phyloP scores from a whole-genome alignment of 2,797 vertebrate species.

The Rousettus madagascariensis region DNA sequence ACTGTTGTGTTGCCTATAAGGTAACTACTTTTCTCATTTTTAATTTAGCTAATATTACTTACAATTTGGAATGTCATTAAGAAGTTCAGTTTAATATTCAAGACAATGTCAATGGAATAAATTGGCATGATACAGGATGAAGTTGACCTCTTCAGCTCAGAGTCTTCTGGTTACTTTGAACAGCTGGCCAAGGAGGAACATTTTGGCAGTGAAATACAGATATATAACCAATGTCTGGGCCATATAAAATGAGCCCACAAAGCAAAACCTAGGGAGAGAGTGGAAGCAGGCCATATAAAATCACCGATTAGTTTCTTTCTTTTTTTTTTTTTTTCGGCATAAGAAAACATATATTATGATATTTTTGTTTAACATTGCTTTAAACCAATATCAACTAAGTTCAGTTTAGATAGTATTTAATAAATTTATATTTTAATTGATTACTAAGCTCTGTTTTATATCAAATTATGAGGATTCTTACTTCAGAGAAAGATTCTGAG shows the following conservation, averaged over 20 bases:
- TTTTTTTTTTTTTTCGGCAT: not conserved
- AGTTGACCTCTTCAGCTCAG: not conserved
- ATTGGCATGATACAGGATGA: not conserved
- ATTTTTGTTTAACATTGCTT: not conserved
- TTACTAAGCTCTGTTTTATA: not conserved
- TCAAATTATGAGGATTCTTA: not conserved
- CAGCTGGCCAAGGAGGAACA: constrained; percentile 58
- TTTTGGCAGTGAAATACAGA: constrained; percentile 64
- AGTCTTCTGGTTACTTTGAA: constrained; percentile 36
- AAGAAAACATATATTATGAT: not conserved
- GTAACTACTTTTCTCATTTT: not conserved
- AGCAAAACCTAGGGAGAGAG: constrained; percentile 50
- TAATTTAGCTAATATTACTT: not conserved
- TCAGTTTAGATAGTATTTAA: not conserved
- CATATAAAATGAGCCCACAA: constrained; percentile 59
- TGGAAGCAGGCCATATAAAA: constrained; percentile 51
- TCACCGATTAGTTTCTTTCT: not conserved
- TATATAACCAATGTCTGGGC: constrained; percentile 64
- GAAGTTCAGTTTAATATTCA: constrained; percentile 34
- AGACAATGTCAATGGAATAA: not conserved
- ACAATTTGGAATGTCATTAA: constrained; percentile 55
- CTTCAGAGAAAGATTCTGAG: not conserved
- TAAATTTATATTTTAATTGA: not conserved
- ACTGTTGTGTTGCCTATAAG: not conserved
- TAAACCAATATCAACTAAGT: not conserved